Evolutionary conservation across 2,797 vertebrate genomes (phyloP).

Genomic region (Gallirallus australis): DNA sequence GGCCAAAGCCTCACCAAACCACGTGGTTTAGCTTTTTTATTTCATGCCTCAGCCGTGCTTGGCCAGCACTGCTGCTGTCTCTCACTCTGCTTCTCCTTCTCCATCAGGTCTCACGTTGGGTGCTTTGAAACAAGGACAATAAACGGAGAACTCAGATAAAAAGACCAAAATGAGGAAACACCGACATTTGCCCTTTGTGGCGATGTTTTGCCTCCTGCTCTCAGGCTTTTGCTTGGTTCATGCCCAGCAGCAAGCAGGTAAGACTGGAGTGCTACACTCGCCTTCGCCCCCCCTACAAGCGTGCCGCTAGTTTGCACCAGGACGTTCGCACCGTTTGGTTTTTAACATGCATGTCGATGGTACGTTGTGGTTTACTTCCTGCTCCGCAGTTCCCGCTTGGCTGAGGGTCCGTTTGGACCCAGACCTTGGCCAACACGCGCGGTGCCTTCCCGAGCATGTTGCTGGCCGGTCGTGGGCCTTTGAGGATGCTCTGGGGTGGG

Average conservation of each 20-base stretch:
- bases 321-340: not conserved
- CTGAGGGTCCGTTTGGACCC: not conserved
- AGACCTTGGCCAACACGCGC: accelerated
- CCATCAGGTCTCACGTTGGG: conserved; percentile 75
- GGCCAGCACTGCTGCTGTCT: accelerated
- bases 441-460: not conserved
- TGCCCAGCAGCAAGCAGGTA: conserved; percentile 83
- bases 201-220: conserved; percentile 83
- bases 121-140: conserved; percentile 57
- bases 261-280: not conserved
- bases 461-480: accelerated
- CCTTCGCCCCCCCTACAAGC: not conserved
- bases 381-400: not conserved
- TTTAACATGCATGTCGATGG: not conserved
- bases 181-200: conserved; percentile 75
- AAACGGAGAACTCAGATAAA: not conserved
- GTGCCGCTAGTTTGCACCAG: accelerated
- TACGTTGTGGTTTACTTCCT: not conserved
- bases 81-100: conserved; percentile 17
- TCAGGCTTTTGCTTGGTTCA: conserved; percentile 75
- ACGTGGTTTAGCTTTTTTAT: not conserved
- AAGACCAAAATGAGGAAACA: conserved; percentile 85
- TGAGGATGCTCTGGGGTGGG: not conserved
- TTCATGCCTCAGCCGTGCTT: accelerated
- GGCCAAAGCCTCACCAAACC: not conserved